Conservation (phyloP, 2,888 invertebrate species). For the Gasteruption jaculator region DNA sequence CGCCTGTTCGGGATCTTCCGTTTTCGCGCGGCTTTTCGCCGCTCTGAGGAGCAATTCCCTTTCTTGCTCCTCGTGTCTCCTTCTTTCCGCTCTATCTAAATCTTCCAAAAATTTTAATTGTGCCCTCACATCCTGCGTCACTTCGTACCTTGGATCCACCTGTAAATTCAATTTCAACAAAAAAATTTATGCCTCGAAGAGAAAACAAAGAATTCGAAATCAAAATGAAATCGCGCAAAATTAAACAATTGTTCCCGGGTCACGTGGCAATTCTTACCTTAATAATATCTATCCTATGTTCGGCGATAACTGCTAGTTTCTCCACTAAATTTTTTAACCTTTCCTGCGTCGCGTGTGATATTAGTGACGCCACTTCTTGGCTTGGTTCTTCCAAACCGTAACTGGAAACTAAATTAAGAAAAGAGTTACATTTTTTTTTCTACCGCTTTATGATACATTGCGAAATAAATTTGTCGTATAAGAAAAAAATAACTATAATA, state of each 20-base stretch:
- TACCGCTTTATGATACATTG: no score
- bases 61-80: constrained; percentile 92
- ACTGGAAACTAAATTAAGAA: constrained; percentile 53
- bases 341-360: constrained; percentile 94
- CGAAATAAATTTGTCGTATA: not conserved
- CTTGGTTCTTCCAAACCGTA: constrained; percentile 81
- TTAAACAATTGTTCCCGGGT: no score
- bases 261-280: constrained; percentile 58
- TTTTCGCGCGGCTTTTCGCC: constrained; percentile 93
- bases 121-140: constrained; percentile 82
- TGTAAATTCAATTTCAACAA: constrained; percentile 41
- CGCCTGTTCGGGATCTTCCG: constrained; percentile 96
- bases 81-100: constrained; percentile 88
- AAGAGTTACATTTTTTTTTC: no score
- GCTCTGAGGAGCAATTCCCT: constrained; percentile 89
- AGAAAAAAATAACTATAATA: constrained; percentile 1
- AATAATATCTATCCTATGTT: constrained; percentile 89
- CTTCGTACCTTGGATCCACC: constrained; percentile 84
- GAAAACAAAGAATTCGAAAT: not conserved
- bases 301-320: constrained; percentile 87
- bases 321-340: constrained; percentile 85
- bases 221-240: not conserved
- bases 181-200: not conserved
- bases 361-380: constrained; percentile 79
- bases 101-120: constrained; percentile 97